These are phyloP conservation scores for Telenomus remus DNA, from an alignment of 1,140 invertebrate species.

Conservation along the genomic window DNA sequence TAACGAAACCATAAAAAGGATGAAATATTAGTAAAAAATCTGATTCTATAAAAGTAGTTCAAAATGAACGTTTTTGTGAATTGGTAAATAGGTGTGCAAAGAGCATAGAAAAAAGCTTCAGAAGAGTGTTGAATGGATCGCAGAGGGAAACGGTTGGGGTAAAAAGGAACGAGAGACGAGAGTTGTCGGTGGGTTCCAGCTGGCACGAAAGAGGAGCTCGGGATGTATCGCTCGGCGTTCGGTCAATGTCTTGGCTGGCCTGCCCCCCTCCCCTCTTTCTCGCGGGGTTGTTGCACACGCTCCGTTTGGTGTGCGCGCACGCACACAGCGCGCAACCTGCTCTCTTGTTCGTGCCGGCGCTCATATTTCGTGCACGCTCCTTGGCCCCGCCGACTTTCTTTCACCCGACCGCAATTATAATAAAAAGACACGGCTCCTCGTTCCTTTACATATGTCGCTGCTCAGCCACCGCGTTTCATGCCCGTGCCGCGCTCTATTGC, in stretches of 20 bases:
- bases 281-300: constrained; percentile 38
- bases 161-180: constrained; percentile 44
- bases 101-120: no score
- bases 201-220: constrained; percentile 66
- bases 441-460: constrained; percentile 28
- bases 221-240: constrained; percentile 67
- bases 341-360: constrained; percentile 25
- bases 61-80: background rate
- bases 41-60: background rate
- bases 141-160: constrained; percentile 11
- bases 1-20: no score
- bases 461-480: constrained; percentile 3
- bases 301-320: constrained; percentile 18
- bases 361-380: constrained; percentile 32
- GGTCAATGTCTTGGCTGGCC: constrained; percentile 73
- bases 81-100: no score
- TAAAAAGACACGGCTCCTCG: constrained; percentile 35
- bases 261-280: background rate
- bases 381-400: constrained; percentile 17
- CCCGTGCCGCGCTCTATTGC: background rate
- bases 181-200: constrained; percentile 65
- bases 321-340: constrained; percentile 31
- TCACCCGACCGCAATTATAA: constrained; percentile 29
- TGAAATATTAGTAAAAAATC: no score
- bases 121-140: background rate